Base-by-base conservation (phyloP, 2,888 invertebrate species). In the Seladonia tumulorum region DNA sequence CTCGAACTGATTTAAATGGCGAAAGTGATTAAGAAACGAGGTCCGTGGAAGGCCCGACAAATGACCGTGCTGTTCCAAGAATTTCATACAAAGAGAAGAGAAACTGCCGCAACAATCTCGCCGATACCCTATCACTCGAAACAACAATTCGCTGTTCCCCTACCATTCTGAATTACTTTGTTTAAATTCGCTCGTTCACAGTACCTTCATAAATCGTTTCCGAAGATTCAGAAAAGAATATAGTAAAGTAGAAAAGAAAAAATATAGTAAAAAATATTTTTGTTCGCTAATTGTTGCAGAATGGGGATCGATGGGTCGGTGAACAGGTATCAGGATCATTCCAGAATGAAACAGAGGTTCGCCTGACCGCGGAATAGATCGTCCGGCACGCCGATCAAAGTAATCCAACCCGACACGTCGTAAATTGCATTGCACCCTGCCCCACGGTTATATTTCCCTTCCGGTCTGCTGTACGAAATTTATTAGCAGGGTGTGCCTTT, bases 401-500 rank as follows among this genome's bases (percentile, higher is more conserved):
- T 87, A 82, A 87, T 87, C 82, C 83, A 76, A 83, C 76, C 87
- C 87, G 81, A 83, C 87, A 77, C 71, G 76, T 79, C 76, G 79
- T 87, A 87, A 87, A 87, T 86, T 83, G 81, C 81, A 71, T 73
- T 76, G 71, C 76, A 42, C 77, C 84, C 79, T 68, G 66, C 75
- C 68, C 12, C n/a, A 12, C 29, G 60, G 45, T n/a, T 45, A 42
- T 60, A n/a, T 85, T 76, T 82, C 82, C 77, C 78, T 76, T 74
- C 81, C 86, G 22, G 57, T 45, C 63, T 14, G 53, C 25, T 77
- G 47, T 76, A 82, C 78, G 53, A 86, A 86, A 87, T 87, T 86
- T 87, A 87, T 87, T 86, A 80, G 76, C 76, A 82, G 88, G 88
- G 86, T 73, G 88, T 86, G 83, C 74, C 88, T 75, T 29, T 78